Evolutionary conservation across 2,113 vertebrate species (phyloP).

Genomic region (Chaenocephalus aceratus): DNA sequence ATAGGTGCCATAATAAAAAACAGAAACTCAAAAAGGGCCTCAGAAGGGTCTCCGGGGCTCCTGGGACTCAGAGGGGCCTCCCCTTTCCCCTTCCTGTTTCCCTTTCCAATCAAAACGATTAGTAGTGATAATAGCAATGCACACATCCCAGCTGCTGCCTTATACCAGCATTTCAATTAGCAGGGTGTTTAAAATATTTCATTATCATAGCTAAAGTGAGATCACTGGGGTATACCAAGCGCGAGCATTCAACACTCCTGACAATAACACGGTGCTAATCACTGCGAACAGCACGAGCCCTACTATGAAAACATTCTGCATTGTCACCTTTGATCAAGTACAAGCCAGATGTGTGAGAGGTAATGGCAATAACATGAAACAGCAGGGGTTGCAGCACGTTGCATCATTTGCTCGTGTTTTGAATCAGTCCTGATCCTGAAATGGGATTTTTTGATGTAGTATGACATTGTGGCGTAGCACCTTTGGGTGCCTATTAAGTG

Average conservation of each 20-base stretch:
- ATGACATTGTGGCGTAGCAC: conserved; percentile 45
- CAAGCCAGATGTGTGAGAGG: conserved; percentile 26
- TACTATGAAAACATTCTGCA: conserved; percentile 60
- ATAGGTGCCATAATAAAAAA: conserved; percentile 60
- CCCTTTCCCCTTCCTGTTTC: conserved; percentile 41
- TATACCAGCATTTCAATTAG: conserved; percentile 66
- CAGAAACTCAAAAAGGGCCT: conserved; percentile 45
- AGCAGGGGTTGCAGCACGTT: conserved; percentile 58
- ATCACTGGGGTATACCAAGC: conserved; percentile 45
- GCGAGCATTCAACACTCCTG: conserved; percentile 20
- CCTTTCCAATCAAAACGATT: conserved; percentile 70
- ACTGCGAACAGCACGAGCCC: conserved; percentile 38
- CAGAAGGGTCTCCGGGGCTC: conserved; percentile 34
- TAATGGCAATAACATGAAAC: conserved; percentile 51
- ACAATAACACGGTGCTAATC: conserved; percentile 56
- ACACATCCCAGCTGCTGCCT: conserved; percentile 74
- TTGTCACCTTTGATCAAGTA: conserved; percentile 68
- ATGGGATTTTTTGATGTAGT: conserved; percentile 39
- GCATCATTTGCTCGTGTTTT: conserved; percentile 59
- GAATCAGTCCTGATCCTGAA: conserved; percentile 45
- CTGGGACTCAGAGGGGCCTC: conserved; percentile 42
- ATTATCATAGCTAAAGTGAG: conserved; percentile 68
- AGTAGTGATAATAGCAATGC: conserved; percentile 71
- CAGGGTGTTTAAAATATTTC: conserved; percentile 63
- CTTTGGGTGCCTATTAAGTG: conserved; percentile 58